Conservation (phyloP, 2,888 invertebrate species). For the Oxyscelio sp. region DNA sequence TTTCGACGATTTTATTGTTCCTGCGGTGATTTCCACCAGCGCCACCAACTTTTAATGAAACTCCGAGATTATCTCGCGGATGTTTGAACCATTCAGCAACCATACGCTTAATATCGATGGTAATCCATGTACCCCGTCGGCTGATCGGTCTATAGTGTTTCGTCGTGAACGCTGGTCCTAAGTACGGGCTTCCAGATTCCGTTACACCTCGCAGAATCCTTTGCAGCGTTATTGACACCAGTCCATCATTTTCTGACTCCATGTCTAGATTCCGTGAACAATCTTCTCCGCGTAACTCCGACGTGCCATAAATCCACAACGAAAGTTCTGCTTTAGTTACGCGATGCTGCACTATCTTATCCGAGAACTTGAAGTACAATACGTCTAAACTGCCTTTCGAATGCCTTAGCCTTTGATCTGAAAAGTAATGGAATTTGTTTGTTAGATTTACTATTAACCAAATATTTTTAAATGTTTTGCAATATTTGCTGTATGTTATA, state of each 20-base stretch:
- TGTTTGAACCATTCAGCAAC: slow-evolving; percentile 94
- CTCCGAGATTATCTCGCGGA: slow-evolving; percentile 93
- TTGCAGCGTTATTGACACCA: slow-evolving; percentile 89
- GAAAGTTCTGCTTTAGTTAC: slow-evolving; percentile 92
- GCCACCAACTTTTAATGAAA: slow-evolving; percentile 91
- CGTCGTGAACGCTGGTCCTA: slow-evolving; percentile 86
- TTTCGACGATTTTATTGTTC: slow-evolving; percentile 90
- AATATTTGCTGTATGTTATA: no score
- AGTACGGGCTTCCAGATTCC: slow-evolving; percentile 81
- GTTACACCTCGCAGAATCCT: slow-evolving; percentile 89
- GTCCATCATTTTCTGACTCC: slow-evolving; percentile 82
- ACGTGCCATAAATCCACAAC: slow-evolving; percentile 90
- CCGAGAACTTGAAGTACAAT: slow-evolving; percentile 92
- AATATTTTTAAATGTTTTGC: no score
- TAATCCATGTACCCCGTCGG: slow-evolving; percentile 92
- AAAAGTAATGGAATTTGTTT: no score
- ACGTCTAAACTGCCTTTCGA: slow-evolving; percentile 92
- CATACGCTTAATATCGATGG: slow-evolving; percentile 93
- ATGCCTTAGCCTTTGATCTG: slow-evolving; percentile 92
- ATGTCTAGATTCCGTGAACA: slow-evolving; percentile 83
- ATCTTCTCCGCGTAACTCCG: slow-evolving; percentile 72
- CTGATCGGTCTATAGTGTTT: slow-evolving; percentile 86
- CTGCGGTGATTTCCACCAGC: slow-evolving; percentile 89
- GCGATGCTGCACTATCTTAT: slow-evolving; percentile 92
- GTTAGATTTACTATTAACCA: no score